Evolutionary conservation across 1,140 invertebrate genomes (phyloP), one percentile per base, ranked within the genome.

Genomic region (Apis dorsata): DNA sequence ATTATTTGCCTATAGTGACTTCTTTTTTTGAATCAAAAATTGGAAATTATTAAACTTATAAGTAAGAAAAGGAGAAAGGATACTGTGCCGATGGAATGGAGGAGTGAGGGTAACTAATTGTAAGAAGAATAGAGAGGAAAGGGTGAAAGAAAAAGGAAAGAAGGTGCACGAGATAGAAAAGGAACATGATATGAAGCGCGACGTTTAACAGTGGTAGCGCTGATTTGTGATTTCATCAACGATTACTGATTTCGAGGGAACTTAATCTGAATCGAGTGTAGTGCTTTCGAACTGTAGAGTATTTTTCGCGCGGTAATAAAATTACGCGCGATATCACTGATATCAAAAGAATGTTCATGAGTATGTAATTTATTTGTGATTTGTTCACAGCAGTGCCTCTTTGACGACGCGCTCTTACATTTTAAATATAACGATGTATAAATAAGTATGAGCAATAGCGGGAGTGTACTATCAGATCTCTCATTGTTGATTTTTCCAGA

Each of bases 381-480:
- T 19, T 62, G 49, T 63, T 34, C 60, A n/a, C 28, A 65, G 63
- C 70, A 68, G 60, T 79, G 55, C 53, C 62, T 84, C 78, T 72
- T 79, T 84, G 68, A 83, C 86, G 79, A 85, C 87, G 80, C 91
- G 88, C 84, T 93, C 90, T 93, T 92, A 93, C 92, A 93, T 93
- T 94, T 94, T 94, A 94, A 94, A 94, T 94, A 93, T 94, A 94
- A 94, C 93, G 92, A 90, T 93, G 91, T 94, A 94, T 94, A 93
- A 94, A 94, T 94, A 94, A 94, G 93, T 94, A 94, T 94, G 93
- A 94, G 92, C 93, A 94, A 94, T 92, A 94, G 93, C 93, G 90
- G 88, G 92, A 93, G 91, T 93, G 93, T 92, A 93, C 92, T 90
- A 69, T 92, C 90, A 90, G 89, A 91, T 87, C 89, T 90, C 87